Evolutionary conservation across 1,140 invertebrate genomes (phyloP).

Genomic region (Brachionus manjavacas): DNA sequence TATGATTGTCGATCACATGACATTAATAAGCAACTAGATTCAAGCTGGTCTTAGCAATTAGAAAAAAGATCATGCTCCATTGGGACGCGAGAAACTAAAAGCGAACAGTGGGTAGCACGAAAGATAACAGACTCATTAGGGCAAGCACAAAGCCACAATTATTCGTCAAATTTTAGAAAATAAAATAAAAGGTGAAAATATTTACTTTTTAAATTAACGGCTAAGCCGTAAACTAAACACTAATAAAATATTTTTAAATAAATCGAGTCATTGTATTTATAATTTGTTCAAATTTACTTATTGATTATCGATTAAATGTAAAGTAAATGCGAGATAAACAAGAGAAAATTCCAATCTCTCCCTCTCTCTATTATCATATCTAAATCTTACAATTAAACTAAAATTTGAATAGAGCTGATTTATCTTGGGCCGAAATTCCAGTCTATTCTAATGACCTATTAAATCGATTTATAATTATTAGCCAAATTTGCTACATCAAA

Average conservation of each 20-base stretch:
- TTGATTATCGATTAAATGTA: slow-evolving; percentile 22
- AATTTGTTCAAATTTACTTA: neutral
- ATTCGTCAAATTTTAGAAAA: neutral
- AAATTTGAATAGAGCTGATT: neutral
- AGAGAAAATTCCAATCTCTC: neutral
- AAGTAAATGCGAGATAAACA: neutral
- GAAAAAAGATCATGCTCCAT: neutral
- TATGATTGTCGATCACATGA: neutral
- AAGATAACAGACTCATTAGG: neutral
- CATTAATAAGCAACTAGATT: neutral
- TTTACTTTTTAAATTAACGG: neutral
- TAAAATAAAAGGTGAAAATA: neutral
- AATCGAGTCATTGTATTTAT: neutral
- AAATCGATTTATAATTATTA: slow-evolving; percentile 1
- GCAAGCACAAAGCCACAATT: neutral
- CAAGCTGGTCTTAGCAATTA: slow-evolving; percentile 1
- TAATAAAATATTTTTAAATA: neutral
- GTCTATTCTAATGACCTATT: slow-evolving; percentile 5
- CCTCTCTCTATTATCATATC: neutral
- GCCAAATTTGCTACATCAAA: slow-evolving; percentile 6
- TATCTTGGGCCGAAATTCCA: slow-evolving; percentile 9
- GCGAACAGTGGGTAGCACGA: neutral
- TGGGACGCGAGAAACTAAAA: neutral
- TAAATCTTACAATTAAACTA: slow-evolving; percentile 3
- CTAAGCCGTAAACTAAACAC: neutral